Percentiles rank a stretch among this genome's conserved stretches.
Conservation (phyloP, 2,113 vertebrate species). For the Apus apus region DNA sequence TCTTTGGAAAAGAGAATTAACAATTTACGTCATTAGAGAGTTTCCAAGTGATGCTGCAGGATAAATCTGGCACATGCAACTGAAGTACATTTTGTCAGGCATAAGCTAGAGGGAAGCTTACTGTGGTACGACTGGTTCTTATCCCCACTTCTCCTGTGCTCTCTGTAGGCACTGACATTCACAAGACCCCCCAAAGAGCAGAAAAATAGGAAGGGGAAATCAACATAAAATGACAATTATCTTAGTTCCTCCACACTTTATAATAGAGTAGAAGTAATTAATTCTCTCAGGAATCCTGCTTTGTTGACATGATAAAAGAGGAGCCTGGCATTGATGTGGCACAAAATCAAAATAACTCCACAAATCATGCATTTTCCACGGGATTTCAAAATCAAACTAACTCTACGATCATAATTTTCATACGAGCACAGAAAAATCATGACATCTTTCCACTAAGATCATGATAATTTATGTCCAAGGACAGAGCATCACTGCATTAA, state of each 20-base stretch:
- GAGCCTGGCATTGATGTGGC: slow-evolving; percentile 65
- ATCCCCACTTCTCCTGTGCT: slow-evolving; percentile 38
- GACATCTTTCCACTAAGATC: slow-evolving; percentile 25
- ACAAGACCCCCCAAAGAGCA: slow-evolving; percentile 50
- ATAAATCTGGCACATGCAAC: slow-evolving; percentile 38
- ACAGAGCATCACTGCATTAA: neutral
- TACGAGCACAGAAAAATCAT: neutral
- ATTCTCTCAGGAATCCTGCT: slow-evolving; percentile 63
- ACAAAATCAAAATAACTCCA: slow-evolving; percentile 69
- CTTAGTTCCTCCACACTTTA: slow-evolving; percentile 44
- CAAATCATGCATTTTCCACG: slow-evolving; percentile 57
- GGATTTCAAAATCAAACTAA: slow-evolving; percentile 68
- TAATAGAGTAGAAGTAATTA: slow-evolving; percentile 65
- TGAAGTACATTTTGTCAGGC: slow-evolving; percentile 62
- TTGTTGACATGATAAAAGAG: slow-evolving; percentile 70
- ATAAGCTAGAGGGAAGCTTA: neutral
- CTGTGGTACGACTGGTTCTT: slow-evolving; percentile 2
- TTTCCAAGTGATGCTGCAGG: slow-evolving; percentile 39
- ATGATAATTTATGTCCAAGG: neutral
- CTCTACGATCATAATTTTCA: slow-evolving; percentile 49
- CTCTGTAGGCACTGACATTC: slow-evolving; percentile 56
- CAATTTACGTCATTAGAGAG: slow-evolving; percentile 26
- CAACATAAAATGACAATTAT: slow-evolving; percentile 71
- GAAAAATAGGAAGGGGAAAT: slow-evolving; percentile 56
- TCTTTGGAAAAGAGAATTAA: slow-evolving; percentile 30